phyloP scores from a whole-genome alignment of 2,113 vertebrate genomes.

The Oxyruncus cristatus region DNA sequence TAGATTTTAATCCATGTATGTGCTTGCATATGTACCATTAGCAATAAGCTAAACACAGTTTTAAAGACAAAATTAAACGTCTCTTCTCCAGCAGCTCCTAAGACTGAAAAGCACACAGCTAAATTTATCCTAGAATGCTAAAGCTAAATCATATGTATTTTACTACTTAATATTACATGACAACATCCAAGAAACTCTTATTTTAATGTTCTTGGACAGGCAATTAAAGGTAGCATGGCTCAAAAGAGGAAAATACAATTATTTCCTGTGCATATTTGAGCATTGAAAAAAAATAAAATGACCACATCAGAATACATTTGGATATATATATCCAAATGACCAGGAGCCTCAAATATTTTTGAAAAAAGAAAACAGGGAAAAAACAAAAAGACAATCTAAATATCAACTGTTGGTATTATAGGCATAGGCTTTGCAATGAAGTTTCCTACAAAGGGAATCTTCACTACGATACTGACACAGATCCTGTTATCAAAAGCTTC shows the following conservation, averaged over 20 bases:
- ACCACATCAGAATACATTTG: background rate
- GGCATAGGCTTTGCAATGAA: background rate
- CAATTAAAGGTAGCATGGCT: background rate
- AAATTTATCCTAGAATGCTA: too few relatives aligned
- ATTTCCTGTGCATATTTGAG: background rate
- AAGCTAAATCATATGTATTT: background rate
- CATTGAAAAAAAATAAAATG: background rate
- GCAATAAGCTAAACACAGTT: background rate
- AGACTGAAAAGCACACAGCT: background rate
- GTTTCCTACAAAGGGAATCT: background rate
- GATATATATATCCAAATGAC: background rate
- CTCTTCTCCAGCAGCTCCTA: background rate
- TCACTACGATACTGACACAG: background rate
- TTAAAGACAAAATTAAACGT: background rate
- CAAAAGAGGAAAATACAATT: background rate
- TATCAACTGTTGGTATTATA: background rate
- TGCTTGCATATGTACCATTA: background rate
- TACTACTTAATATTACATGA: background rate
- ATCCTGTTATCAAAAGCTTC: background rate
- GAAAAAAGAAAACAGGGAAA: too few relatives aligned
- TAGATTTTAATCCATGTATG: background rate
- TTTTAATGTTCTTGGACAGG: background rate
- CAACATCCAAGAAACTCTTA: background rate
- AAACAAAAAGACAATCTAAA: background rate
- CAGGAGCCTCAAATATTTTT: background rate